phyloP scores from a whole-genome alignment of 2,797 vertebrate genomes.

The Melanogrammus aeglefinus region DNA sequence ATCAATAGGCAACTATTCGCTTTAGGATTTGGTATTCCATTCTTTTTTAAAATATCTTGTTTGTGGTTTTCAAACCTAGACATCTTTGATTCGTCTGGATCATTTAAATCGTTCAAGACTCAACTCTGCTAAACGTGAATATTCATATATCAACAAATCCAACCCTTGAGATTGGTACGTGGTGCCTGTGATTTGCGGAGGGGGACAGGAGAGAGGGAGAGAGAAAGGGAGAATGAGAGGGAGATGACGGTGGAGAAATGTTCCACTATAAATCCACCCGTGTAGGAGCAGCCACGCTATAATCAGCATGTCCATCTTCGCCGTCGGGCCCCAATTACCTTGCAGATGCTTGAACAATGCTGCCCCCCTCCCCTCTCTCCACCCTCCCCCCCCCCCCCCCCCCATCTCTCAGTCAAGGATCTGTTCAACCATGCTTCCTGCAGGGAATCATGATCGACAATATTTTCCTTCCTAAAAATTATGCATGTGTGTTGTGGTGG shows the following conservation, averaged over 20 bases:
- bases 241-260: constrained; percentile 41
- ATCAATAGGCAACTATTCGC: background rate
- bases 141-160: background rate
- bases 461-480: background rate
- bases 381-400: too few relatives aligned
- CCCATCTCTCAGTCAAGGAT: background rate
- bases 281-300: constrained; percentile 53
- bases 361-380: constrained; percentile 9
- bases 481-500: background rate
- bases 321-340: constrained; percentile 65
- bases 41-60: background rate
- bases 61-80: background rate
- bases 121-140: background rate
- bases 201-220: constrained; percentile 11
- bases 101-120: background rate
- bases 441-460: background rate
- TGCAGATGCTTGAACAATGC: constrained; percentile 63
- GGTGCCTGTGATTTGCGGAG: background rate
- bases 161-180: background rate
- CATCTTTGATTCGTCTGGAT: background rate
- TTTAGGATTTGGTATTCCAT: background rate
- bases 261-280: constrained; percentile 21
- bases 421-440: constrained; percentile 8
- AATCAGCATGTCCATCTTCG: constrained; percentile 67
- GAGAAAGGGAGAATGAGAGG: too few relatives aligned